phyloP scores from a whole-genome alignment of 2,797 vertebrate genomes.

The Anguilla marmorata region DNA sequence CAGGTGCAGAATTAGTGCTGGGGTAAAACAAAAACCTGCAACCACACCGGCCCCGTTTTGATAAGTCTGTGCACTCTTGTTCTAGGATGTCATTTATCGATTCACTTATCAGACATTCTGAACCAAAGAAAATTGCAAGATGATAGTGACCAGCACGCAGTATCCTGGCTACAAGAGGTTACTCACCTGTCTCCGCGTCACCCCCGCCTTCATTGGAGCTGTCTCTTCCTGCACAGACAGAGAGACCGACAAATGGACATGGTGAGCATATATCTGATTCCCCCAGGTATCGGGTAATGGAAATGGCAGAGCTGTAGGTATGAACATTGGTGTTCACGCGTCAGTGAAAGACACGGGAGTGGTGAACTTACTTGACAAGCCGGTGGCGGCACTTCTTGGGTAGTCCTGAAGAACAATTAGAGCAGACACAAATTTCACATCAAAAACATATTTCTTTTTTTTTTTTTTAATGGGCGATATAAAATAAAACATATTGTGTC shows the following conservation, averaged over 20 bases:
- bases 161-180: too few relatives aligned
- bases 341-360: neutral
- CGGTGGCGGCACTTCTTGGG: constrained; percentile 36
- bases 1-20: neutral
- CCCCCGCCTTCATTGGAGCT: neutral
- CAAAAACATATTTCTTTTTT: neutral
- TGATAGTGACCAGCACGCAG: neutral
- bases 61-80: neutral
- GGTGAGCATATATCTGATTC: neutral
- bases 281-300: neutral
- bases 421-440: neutral
- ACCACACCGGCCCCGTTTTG: neutral
- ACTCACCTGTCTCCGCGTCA: neutral
- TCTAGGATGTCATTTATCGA: neutral
- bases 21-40: neutral
- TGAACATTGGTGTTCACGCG: too few relatives aligned
- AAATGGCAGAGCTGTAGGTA: neutral
- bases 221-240: neutral
- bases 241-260: neutral
- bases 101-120: neutral
- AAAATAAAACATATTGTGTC: neutral
- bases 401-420: constrained; percentile 29
- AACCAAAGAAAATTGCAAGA: neutral
- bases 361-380: constrained; percentile 26
- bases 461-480: neutral